These are phyloP conservation scores for Pygmarrhopalites habei DNA, from an alignment of 1,140 invertebrate species.

Conservation along the genomic window DNA sequence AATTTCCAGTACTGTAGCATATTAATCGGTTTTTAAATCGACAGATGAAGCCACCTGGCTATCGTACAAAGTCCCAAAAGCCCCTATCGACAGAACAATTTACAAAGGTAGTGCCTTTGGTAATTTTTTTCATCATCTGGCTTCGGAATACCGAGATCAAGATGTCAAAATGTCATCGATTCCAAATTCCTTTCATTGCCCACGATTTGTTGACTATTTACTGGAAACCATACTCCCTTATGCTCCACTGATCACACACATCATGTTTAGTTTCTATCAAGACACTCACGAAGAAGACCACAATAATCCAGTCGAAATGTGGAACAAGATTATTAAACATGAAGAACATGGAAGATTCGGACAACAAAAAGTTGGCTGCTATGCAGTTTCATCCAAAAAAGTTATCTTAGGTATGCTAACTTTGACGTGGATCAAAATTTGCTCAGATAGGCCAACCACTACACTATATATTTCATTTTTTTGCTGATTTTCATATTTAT, in stretches of 20 bases:
- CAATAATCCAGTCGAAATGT: too few relatives aligned
- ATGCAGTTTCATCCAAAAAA: conserved; percentile 31
- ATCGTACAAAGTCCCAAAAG: too few relatives aligned
- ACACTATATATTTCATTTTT: neutral
- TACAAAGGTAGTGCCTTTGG: too few relatives aligned
- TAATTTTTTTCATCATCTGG: too few relatives aligned
- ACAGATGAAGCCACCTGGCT: too few relatives aligned
- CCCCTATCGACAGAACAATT: too few relatives aligned
- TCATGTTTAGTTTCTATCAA: conserved; percentile 57
- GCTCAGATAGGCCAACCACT: neutral
- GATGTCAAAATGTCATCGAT: too few relatives aligned
- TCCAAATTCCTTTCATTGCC: too few relatives aligned
- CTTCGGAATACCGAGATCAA: too few relatives aligned
- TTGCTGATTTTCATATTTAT: too few relatives aligned
- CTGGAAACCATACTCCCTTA: conserved; percentile 38
- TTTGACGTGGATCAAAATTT: neutral
- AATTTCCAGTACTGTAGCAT: too few relatives aligned
- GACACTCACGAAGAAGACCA: conserved; percentile 33
- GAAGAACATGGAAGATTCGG: neutral
- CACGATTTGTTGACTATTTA: conserved; percentile 46
- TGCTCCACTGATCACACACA: conserved; percentile 59
- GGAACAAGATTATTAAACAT: neutral
- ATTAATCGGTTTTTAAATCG: too few relatives aligned
- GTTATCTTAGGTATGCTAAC: conserved; percentile 48
- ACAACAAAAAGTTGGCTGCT: neutral